A percentile compares a stretch with the other conserved stretches of the same genome.
Conservation (phyloP, 2,113 vertebrate genomes). For the Chunga burmeisteri region DNA sequence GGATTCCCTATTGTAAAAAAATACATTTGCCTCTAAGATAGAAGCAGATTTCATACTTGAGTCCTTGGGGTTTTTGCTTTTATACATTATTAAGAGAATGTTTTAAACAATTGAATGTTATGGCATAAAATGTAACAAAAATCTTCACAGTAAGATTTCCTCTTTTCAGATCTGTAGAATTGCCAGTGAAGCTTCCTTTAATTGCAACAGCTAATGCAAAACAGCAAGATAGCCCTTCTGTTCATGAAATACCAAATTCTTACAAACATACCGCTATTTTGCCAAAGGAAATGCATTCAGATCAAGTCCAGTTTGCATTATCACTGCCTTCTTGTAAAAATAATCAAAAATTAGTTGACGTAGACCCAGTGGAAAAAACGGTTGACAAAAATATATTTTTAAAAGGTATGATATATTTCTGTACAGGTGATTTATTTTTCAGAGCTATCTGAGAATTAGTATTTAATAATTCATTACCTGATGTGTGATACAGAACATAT, state of each 20-base stretch:
- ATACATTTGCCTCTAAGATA: neutral
- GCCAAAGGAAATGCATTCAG: neutral
- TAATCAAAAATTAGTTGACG: constrained; percentile 13
- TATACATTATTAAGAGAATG: neutral
- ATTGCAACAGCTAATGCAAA: constrained; percentile 22
- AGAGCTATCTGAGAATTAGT: neutral
- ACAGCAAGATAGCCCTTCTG: neutral
- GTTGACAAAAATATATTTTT: constrained; percentile 1
- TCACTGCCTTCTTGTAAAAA: constrained; percentile 16
- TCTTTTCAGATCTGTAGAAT: constrained; percentile 14
- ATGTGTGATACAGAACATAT: neutral
- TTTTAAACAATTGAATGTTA: neutral
- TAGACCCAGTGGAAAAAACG: neutral
- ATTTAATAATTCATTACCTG: neutral
- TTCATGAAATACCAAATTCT: neutral
- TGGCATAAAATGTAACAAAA: neutral
- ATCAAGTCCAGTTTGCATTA: neutral
- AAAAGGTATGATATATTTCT: constrained; percentile 57
- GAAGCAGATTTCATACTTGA: neutral
- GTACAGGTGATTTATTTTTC: neutral
- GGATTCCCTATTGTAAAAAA: neutral
- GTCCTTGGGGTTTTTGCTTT: neutral
- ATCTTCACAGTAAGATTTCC: neutral
- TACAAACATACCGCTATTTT: neutral
- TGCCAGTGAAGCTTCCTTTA: constrained; percentile 36